Evolutionary conservation across 92 coral and sea anemone genomes (phyloP).

Genomic region (Pocillopora meandrina): DNA sequence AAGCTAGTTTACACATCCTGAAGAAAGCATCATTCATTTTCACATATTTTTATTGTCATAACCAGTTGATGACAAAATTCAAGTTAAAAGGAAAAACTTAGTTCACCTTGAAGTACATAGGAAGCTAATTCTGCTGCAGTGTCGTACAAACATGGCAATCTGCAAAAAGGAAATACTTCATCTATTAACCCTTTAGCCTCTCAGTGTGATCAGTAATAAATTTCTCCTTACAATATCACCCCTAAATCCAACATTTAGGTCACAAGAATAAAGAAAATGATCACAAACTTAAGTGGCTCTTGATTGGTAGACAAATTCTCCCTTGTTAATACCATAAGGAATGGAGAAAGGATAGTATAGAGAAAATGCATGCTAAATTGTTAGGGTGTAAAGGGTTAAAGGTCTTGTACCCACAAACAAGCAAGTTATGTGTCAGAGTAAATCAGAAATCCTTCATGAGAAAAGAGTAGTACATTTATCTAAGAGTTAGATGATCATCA

Average conservation of each 20-base stretch:
- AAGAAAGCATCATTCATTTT: too few species aligned
- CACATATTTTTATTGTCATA: background rate
- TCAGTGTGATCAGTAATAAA: background rate
- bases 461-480: background rate
- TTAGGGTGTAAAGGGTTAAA: too few species aligned
- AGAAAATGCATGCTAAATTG: too few species aligned
- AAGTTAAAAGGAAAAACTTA: too few species aligned
- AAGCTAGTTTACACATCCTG: background rate
- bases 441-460: too few species aligned
- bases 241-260: background rate
- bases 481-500: background rate
- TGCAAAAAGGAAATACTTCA: background rate
- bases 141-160: slow-evolving; percentile 90
- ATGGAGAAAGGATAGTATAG: too few species aligned
- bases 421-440: too few species aligned
- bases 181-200: too few species aligned
- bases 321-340: too few species aligned
- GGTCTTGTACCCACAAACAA: too few species aligned
- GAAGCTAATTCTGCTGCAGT: slow-evolving; percentile 98
- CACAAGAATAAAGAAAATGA: too few species aligned
- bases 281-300: background rate
- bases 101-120: slow-evolving; percentile 86
- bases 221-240: background rate
- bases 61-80: background rate
- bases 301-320: too few species aligned